These are phyloP conservation scores for Macropodus opercularis DNA, from an alignment of 2,797 vertebrate genomes.

Conservation along the genomic window DNA sequence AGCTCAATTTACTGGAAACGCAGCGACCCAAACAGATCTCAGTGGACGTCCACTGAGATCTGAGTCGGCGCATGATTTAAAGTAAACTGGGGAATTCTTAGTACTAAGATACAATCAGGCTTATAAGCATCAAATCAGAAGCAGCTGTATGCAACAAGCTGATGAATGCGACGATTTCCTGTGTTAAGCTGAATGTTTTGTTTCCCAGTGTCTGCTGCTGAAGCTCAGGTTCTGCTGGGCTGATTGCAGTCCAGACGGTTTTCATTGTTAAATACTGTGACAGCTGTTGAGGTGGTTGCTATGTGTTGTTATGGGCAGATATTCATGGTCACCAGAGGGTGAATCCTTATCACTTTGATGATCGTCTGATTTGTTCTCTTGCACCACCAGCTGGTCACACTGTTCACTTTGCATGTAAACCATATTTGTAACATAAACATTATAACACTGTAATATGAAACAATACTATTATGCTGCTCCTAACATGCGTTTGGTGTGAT, in stretches of 20 bases:
- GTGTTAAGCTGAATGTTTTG: neutral
- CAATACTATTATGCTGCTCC: too few species aligned
- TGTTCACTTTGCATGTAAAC: too few species aligned
- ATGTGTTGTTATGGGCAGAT: neutral
- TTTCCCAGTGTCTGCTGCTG: too few species aligned
- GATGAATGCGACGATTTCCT: too few species aligned
- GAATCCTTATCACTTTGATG: neutral
- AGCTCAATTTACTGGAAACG: constrained; percentile 70
- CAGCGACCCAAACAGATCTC: constrained; percentile 16
- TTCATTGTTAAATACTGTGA: neutral
- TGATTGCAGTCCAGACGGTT: neutral
- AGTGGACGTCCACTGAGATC: constrained; percentile 31
- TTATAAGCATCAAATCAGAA: neutral
- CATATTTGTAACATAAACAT: too few species aligned
- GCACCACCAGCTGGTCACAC: too few species aligned
- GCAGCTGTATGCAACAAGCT: too few species aligned
- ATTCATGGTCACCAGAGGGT: neutral
- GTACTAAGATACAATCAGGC: neutral
- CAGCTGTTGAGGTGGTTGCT: neutral
- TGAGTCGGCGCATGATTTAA: neutral
- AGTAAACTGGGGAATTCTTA: neutral
- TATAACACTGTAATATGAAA: too few species aligned
- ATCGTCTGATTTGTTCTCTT: too few species aligned
- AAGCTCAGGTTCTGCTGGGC: neutral
- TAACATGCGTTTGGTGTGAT: too few species aligned